Conservation (phyloP, 2,797 vertebrate genomes). For the Rhynchonycteris naso region DNA sequence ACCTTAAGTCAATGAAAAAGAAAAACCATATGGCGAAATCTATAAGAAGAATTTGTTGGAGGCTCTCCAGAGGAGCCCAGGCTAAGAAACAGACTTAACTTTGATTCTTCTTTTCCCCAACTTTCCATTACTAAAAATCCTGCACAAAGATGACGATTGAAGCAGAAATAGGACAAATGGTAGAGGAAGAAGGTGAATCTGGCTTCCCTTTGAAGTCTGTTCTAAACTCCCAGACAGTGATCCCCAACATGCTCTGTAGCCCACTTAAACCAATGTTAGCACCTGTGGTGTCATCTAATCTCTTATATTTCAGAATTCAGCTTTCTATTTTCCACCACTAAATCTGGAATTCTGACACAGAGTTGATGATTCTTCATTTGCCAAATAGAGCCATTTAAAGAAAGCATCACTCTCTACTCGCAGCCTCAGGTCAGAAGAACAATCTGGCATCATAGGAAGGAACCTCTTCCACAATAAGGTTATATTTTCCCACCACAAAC, state of each 20-base stretch:
- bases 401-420: neutral
- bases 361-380: neutral
- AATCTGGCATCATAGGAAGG: neutral
- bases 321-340: neutral
- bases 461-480: neutral
- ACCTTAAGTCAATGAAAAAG: constrained; percentile 55
- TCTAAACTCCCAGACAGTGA: neutral
- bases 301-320: neutral
- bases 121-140: constrained; percentile 27
- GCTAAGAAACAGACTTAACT: constrained; percentile 28
- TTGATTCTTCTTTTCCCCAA: neutral
- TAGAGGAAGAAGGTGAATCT: neutral
- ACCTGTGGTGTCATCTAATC: neutral
- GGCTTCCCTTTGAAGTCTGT: neutral
- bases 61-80: neutral
- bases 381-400: neutral
- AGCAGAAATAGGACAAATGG: constrained; percentile 46
- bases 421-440: neutral
- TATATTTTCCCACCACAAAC: neutral
- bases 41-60: constrained; percentile 1
- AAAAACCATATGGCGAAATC: constrained; percentile 54
- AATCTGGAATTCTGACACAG: neutral
- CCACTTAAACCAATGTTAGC: neutral
- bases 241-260: neutral
- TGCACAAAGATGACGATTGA: constrained; percentile 4